A percentile compares a stretch with the other conserved stretches of the same genome.
Conservation (phyloP, 1,140 invertebrate genomes). For the Drepana arcuata region DNA sequence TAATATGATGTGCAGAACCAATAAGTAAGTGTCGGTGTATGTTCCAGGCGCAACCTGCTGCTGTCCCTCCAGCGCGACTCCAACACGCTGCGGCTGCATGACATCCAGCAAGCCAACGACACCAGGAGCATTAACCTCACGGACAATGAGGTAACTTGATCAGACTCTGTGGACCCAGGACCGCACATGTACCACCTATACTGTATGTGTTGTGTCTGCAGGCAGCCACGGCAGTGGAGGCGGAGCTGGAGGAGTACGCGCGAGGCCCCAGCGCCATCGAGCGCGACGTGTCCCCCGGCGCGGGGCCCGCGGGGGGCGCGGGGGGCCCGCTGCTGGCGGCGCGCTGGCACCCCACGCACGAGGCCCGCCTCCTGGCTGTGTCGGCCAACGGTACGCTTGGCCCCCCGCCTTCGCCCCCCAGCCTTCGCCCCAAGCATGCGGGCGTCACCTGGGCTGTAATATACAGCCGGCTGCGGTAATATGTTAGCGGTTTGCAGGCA, state of each 20-base stretch:
- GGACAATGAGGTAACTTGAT: too few species aligned
- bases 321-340: conserved; percentile 78
- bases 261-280: conserved; percentile 74
- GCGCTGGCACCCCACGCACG: conserved; percentile 86
- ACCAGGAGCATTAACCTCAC: conserved; percentile 6
- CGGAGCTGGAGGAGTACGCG: conserved; percentile 48
- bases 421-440: too few species aligned
- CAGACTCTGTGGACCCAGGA: too few species aligned
- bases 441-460: too few species aligned
- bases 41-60: conserved; percentile 79
- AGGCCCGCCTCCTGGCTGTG: conserved; percentile 82
- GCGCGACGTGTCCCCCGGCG: conserved; percentile 76
- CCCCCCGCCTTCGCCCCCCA: too few species aligned
- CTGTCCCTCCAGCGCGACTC: conserved; percentile 83
- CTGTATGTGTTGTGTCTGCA: conserved; percentile 7
- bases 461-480: too few species aligned
- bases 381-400: too few species aligned
- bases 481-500: too few species aligned
- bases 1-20: too few species aligned
- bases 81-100: conserved; percentile 79
- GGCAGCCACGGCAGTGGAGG: conserved; percentile 23
- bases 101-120: conserved; percentile 82
- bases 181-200: too few species aligned
- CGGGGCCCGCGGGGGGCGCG: conserved; percentile 67
- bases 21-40: too few species aligned